These are phyloP conservation scores for Parus major DNA, from an alignment of 2,113 vertebrate genomes.

Conservation along the genomic window DNA sequence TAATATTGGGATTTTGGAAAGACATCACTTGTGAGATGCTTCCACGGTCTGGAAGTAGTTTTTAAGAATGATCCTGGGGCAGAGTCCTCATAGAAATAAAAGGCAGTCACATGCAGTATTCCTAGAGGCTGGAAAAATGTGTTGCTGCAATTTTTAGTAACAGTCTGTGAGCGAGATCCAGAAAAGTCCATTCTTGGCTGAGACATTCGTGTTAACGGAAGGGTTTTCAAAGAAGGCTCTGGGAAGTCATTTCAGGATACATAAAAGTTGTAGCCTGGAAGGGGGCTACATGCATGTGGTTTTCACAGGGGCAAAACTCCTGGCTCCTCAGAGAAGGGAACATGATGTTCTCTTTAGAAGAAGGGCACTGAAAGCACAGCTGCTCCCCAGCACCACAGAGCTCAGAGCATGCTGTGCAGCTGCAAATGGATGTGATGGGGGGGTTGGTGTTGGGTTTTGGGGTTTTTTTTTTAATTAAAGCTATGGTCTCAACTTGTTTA, in stretches of 20 bases:
- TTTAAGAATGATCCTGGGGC: not conserved
- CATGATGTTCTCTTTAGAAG: slow-evolving; percentile 30
- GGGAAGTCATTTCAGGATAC: slow-evolving; percentile 51
- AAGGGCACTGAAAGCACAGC: not conserved
- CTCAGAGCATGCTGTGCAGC: not conserved
- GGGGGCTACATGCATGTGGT: not conserved
- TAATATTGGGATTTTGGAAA: not conserved
- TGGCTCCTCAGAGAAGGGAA: not conserved
- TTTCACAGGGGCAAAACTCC: slow-evolving; percentile 17
- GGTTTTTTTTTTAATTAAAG: not conserved
- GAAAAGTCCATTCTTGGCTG: slow-evolving; percentile 21
- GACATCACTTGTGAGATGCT: not conserved
- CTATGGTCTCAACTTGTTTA: not conserved
- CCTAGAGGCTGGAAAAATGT: not conserved
- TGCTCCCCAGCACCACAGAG: not conserved
- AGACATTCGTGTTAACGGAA: not conserved
- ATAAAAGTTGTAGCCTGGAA: not conserved
- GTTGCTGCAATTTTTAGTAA: slow-evolving; percentile 4
- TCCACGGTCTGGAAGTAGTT: not conserved
- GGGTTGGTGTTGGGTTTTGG: not conserved
- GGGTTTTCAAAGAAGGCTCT: not conserved
- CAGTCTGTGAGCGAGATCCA: not conserved
- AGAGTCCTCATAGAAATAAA: not conserved
- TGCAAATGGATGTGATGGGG: not conserved
- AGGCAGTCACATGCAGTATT: not conserved